These are phyloP conservation scores for Arizona elegans DNA, from an alignment of 2,113 vertebrate species.

Conservation along the genomic window DNA sequence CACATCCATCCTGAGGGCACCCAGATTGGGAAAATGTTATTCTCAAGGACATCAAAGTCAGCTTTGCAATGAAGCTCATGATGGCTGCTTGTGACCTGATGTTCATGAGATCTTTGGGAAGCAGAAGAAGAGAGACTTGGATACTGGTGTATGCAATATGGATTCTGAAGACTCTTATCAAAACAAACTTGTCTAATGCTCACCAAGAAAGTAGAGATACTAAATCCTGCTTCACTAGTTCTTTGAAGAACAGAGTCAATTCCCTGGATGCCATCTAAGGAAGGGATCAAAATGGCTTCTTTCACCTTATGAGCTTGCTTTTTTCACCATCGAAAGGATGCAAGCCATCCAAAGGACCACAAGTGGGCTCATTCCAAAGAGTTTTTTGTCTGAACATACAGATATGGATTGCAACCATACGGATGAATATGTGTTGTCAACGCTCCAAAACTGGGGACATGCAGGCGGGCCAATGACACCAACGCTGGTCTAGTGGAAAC, in stretches of 20 bases:
- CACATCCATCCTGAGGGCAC: background rate
- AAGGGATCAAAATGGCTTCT: too few relatives aligned
- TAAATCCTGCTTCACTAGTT: background rate
- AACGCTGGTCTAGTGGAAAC: background rate
- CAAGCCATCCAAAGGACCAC: background rate
- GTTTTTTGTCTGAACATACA: background rate
- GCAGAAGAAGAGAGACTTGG: background rate
- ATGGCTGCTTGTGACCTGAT: too few relatives aligned
- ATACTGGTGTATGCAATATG: background rate
- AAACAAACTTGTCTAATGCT: background rate
- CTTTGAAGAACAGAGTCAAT: background rate
- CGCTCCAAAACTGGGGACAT: background rate
- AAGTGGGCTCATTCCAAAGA: background rate
- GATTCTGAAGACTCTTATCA: background rate
- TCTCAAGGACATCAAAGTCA: constrained; percentile 28
- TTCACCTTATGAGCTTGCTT: background rate
- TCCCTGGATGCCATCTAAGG: background rate
- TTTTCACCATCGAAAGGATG: background rate
- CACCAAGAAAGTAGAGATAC: background rate
- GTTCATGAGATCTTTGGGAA: rapidly evolving
- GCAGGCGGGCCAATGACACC: background rate
- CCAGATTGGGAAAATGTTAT: background rate
- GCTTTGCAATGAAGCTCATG: background rate
- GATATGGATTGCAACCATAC: background rate
- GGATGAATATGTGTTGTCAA: background rate